A percentile compares a stretch with the other conserved stretches of the same genome.
These are phyloP conservation scores for Cryptocephalus moraei DNA, from an alignment of 2,888 invertebrate genomes.

Conservation along the genomic window DNA sequence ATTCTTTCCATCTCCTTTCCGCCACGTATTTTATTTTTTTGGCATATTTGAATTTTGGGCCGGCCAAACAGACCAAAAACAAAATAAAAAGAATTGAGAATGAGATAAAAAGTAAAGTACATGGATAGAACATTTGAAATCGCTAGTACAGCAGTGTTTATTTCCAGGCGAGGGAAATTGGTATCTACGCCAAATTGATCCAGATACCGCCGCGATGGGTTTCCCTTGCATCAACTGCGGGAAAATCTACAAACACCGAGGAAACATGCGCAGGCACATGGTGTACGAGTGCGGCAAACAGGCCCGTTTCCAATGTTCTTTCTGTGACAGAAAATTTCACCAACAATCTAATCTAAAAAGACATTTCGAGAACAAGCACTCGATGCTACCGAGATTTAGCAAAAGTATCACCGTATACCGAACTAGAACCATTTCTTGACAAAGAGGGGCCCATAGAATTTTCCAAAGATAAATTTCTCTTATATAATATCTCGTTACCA, in stretches of 20 bases:
- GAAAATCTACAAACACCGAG: conserved; percentile 73
- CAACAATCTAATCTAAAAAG: conserved; percentile 39
- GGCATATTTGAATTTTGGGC: conserved; percentile 18
- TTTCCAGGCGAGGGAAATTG: conserved; percentile 34
- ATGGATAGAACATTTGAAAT: conserved; percentile 10
- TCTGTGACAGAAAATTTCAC: conserved; percentile 48
- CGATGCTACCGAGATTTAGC: conserved; percentile 26
- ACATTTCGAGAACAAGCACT: conserved; percentile 34
- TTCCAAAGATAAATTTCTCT: too few relatives aligned
- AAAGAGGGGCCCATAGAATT: neutral
- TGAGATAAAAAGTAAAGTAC: neutral
- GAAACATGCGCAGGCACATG: conserved; percentile 61
- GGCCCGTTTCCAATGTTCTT: conserved; percentile 34
- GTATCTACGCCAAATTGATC: conserved; percentile 29
- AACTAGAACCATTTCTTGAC: conserved; percentile 17
- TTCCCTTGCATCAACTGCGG: conserved; percentile 59
- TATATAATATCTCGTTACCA: too few relatives aligned
- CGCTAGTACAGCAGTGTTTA: conserved; percentile 35
- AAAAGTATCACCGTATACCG: conserved; percentile 29
- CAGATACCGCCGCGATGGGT: conserved; percentile 23
- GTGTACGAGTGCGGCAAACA: conserved; percentile 50
- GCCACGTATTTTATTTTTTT: neutral
- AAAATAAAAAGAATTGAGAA: neutral
- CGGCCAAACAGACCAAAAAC: conserved; percentile 4
- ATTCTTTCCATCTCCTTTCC: neutral